Base-by-base conservation (phyloP, 2,797 vertebrate genomes). In the Helostoma temminkii region DNA sequence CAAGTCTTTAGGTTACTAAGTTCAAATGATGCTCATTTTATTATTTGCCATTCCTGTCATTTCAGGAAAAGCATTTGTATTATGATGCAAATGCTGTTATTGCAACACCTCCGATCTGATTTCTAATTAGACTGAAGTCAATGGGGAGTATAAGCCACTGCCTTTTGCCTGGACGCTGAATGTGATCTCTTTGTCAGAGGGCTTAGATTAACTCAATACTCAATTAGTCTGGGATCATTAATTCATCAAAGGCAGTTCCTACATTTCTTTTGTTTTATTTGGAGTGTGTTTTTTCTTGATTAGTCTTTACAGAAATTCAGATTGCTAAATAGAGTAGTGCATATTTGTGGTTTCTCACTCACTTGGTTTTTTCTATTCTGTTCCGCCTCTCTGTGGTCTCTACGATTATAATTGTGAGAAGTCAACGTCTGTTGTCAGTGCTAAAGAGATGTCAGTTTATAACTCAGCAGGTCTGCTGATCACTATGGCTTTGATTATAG, bases 401-500 rank as follows among this genome's bases (percentile, higher is more conserved):
- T 21, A 22, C 32, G 48, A 47, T 65, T 67, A 30, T 2, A 3
- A 73, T 59, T 41, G 66, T 52, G 47, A 80, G 55, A 58, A 67
- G 64, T 57, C 34, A 56, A 32, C 49, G 48, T 77, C 83, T 76
- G 72, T 75, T 63, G 72, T 25, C 48, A 30, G 64, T 11, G 70
- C 70, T 65, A 66, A 53, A 47, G 60, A 74, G 62, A 71, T 41
- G 74, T 80, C 76, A 70, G 65, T 26, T 71, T 65, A 53, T 46
- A 71, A 71, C 75, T 64, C 82, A 81, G 78, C 58, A 70, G 72
- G 74, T 70, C 76, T 63, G 71, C 55, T 78, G 70, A 80, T 85
- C 62, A 60, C 58, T 24, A 37, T 41, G 78, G 28, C 70, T 79
- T 74, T 78, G 78, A 89, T 88, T 83, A 85, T 73, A 80, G 76